Conservation (phyloP, 2,113 vertebrate genomes). For the Chelonoidis abingdonii region DNA sequence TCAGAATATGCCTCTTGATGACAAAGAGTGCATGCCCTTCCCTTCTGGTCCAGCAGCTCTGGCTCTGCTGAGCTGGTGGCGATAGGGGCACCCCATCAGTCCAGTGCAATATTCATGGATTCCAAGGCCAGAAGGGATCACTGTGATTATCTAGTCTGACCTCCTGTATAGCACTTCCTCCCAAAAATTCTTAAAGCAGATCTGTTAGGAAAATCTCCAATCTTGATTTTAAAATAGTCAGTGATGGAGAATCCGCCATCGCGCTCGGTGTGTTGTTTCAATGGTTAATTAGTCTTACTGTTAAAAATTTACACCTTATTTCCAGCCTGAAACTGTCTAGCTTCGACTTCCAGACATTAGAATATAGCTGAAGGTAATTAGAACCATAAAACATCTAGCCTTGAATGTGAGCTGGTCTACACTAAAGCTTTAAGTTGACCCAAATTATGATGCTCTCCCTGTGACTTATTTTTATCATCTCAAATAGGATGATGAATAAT, state of each 20-base stretch:
- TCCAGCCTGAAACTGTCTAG: background rate
- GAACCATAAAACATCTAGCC: background rate
- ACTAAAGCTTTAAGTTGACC: too few species aligned
- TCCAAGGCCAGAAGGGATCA: background rate
- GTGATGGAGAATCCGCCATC: background rate
- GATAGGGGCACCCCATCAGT: rapidly evolving
- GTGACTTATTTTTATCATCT: background rate
- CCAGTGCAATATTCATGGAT: background rate
- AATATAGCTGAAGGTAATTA: background rate
- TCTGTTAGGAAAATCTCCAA: background rate
- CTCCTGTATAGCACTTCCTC: background rate
- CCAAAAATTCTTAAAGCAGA: background rate
- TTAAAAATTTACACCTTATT: background rate
- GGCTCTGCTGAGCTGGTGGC: background rate
- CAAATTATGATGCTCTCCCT: too few species aligned
- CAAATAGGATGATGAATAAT: background rate
- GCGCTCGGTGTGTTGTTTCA: background rate
- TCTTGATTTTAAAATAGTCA: background rate
- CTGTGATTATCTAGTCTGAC: background rate
- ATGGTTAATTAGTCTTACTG: background rate
- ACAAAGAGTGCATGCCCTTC: background rate
- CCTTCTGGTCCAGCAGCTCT: background rate
- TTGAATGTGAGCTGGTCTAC: background rate
- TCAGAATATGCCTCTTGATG: background rate
- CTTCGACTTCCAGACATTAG: background rate